These are phyloP conservation scores for Machaerirhynchus nigripectus DNA, from an alignment of 2,113 vertebrate species.

Conservation along the genomic window DNA sequence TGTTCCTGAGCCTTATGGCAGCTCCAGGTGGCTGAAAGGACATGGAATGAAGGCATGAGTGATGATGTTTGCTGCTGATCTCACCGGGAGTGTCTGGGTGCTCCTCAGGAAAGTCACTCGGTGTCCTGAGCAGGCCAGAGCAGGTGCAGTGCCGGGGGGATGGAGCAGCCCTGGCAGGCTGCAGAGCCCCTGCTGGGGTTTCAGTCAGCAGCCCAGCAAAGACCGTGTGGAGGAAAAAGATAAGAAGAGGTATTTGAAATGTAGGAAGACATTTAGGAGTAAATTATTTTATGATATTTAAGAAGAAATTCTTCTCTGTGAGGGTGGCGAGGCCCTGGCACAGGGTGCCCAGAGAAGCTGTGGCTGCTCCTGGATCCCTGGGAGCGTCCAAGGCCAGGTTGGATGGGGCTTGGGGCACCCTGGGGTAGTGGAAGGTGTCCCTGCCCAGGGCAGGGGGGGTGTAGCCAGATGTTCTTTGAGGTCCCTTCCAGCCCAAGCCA, in stretches of 20 bases:
- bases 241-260: not conserved
- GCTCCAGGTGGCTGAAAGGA: not conserved
- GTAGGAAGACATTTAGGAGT: not conserved
- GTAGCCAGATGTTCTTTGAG: not conserved
- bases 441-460: not conserved
- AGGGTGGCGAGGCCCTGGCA: accelerated
- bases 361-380: not conserved
- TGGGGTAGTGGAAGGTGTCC: not conserved
- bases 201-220: not conserved
- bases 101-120: not conserved
- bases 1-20: not conserved
- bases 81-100: accelerated
- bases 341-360: not conserved
- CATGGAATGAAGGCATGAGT: not conserved
- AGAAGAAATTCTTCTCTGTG: not conserved
- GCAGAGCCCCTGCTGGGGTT: not conserved
- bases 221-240: not conserved
- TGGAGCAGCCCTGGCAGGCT: not conserved
- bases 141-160: not conserved
- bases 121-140: not conserved
- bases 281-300: not conserved
- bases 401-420: accelerated
- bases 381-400: not conserved
- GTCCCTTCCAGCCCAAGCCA: not conserved
- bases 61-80: not conserved